phyloP scores from a whole-genome alignment of 1,140 invertebrate genomes.

The Oryctes rhinoceros region DNA sequence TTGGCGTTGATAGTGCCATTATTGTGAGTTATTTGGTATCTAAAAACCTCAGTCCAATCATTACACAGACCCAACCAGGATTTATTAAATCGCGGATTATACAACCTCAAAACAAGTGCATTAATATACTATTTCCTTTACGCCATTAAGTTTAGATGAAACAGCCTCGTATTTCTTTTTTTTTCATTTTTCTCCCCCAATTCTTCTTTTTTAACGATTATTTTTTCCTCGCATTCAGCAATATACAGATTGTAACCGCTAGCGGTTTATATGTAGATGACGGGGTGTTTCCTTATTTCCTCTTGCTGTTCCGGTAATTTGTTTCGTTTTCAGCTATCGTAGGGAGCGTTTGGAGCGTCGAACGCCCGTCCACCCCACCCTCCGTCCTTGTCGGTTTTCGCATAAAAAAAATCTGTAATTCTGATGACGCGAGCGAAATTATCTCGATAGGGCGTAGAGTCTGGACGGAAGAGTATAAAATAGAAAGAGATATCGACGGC shows the following conservation, averaged over 20 bases:
- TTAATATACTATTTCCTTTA: too few relatives aligned
- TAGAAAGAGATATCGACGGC: not conserved
- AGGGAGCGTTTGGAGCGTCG: not conserved
- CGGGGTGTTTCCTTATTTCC: not conserved
- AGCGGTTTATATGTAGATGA: conserved; percentile 1
- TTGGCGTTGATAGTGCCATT: too few relatives aligned
- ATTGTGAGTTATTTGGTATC: too few relatives aligned
- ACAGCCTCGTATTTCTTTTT: too few relatives aligned
- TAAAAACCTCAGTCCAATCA: too few relatives aligned
- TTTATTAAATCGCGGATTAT: too few relatives aligned
- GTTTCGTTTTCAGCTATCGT: not conserved
- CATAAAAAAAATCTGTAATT: conserved; percentile 14
- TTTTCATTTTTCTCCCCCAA: too few relatives aligned
- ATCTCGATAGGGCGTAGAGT: not conserved
- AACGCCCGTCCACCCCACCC: not conserved
- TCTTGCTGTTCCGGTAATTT: not conserved
- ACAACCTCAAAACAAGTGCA: too few relatives aligned
- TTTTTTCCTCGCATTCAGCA: not conserved
- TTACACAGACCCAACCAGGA: too few relatives aligned
- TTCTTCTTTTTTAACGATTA: too few relatives aligned
- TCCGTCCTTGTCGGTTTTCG: not conserved
- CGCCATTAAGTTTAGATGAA: too few relatives aligned
- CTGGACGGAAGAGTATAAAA: not conserved
- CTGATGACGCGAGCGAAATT: conserved; percentile 9
- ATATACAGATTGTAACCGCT: conserved; percentile 10